Evolutionary conservation across 2,113 vertebrate species (phyloP).

Genomic region (Corythaeola cristata): DNA sequence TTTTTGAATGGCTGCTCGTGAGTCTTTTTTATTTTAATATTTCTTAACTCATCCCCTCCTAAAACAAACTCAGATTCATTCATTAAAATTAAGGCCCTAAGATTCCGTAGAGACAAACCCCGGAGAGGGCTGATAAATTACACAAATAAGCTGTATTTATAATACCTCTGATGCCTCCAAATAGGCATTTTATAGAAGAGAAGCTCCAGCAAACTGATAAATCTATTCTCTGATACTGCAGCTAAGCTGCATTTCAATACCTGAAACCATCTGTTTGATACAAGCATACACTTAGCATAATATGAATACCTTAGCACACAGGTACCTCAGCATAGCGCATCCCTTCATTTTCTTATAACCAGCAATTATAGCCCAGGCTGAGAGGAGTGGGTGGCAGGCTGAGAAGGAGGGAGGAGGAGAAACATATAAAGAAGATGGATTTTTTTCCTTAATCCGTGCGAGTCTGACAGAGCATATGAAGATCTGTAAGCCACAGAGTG

Average conservation of each 20-base stretch:
- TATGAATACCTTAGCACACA: not conserved
- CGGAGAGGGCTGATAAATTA: conserved; percentile 47
- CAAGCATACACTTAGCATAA: conserved; percentile 10
- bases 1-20: not conserved
- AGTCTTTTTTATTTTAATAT: conserved; percentile 47
- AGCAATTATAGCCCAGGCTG: conserved; percentile 3
- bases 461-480: not conserved
- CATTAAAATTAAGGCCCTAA: conserved; percentile 64
- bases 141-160: conserved; percentile 69
- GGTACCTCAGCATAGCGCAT: not conserved
- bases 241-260: conserved; percentile 23
- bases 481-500: conserved; percentile 5
- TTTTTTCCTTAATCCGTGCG: conserved; percentile 2
- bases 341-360: conserved; percentile 28
- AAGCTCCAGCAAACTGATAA: conserved; percentile 45
- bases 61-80: conserved; percentile 67
- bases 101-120: conserved; percentile 55
- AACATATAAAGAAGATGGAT: conserved; percentile 14
- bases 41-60: conserved; percentile 54
- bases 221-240: conserved; percentile 38
- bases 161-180: conserved; percentile 53
- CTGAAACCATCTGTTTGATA: conserved; percentile 55
- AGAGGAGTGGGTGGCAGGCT: not conserved
- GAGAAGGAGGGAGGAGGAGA: not conserved
- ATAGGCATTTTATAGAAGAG: conserved; percentile 50